Base-by-base conservation (phyloP, 2,888 invertebrate species). In the Temnothorax ravouxi region DNA sequence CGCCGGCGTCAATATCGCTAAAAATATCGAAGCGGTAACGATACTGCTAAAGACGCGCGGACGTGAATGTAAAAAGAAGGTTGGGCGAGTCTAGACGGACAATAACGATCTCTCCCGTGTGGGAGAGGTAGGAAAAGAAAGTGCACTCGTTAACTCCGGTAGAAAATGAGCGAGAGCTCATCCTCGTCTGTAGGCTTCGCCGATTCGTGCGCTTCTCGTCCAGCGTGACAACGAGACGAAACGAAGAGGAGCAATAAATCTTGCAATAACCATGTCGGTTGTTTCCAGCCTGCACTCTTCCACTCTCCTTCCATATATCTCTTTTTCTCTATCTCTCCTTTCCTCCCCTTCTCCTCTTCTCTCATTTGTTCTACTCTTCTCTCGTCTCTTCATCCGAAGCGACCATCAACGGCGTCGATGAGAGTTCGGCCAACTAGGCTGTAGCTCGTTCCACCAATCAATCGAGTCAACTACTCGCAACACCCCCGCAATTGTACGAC, bases 201-300 rank as follows among this genome's bases (percentile, higher is more conserved):
- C 71, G 66, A 67, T 66, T 81, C 75, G 79, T 72, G 64, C 52
- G 81, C 54, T 56, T 25, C 54, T 84, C 83, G 41, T 29, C 50
- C 76, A 50, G 41, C 59, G 38, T 80, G 67, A 75, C 52, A 80
- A 84, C 75, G 84, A 82, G 64, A 87, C 85, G 84, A 91, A 91
- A 92, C 86, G 90, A 90, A 89, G 89, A 88, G 91, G 88, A 90
- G 92, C 91, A 84, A 93, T 93, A 93, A 93, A 93, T 93, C 92
- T 93, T 87, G 89, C 89, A 91, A 92, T 93, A 93, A 92, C 85
- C 87, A 76, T 76, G 84, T 82, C 76, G 69, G 41, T 71, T 81
- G 84, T 87, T 82, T 66, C 72, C 85, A 83, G 84, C 66, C 59
- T 44, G 56, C 85, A 56, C 83, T 61, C 76, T 59, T 21, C 50